A percentile compares a stretch with the other conserved stretches of the same genome.
Conservation (phyloP, 2,888 invertebrate genomes). For the Chrysolina haemoptera region DNA sequence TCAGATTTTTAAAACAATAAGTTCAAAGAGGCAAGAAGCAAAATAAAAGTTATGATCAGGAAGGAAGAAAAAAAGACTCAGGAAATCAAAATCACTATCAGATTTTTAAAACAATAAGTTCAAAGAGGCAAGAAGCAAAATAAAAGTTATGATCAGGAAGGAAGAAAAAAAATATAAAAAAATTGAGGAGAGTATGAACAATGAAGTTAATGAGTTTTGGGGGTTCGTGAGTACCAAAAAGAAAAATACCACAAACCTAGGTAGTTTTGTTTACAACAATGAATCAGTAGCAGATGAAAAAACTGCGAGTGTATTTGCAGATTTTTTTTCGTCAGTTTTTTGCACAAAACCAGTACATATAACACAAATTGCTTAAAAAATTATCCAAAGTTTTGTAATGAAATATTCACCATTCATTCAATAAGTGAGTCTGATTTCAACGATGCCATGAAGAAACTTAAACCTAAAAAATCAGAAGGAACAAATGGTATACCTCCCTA, state of each 20-base stretch:
- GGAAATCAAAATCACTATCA: neutral
- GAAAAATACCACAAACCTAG: neutral
- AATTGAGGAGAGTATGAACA: no score
- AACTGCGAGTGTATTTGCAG: neutral
- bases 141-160: no score
- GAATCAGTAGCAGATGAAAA: neutral
- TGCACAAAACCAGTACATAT: conserved; percentile 9
- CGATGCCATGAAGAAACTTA: no score
- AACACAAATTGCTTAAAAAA: neutral
- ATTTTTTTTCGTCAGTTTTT: neutral
- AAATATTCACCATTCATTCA: no score
- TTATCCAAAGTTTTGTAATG: neutral
- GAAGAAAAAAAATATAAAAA: no score
- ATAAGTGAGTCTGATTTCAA: no score
- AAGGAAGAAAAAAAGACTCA: no score
- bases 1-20: no score
- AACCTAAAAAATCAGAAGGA: no score
- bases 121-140: neutral
- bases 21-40: no score
- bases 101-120: neutral
- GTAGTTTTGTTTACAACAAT: conserved; percentile 6
- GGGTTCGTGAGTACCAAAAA: neutral
- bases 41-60: no score
- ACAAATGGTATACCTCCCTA: no score
- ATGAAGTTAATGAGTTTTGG: neutral